These are phyloP conservation scores for Hexactinellida sp. DNA, from an alignment of 37 sponge, comb jelly and placozoan genomes.

Conservation along the genomic window DNA sequence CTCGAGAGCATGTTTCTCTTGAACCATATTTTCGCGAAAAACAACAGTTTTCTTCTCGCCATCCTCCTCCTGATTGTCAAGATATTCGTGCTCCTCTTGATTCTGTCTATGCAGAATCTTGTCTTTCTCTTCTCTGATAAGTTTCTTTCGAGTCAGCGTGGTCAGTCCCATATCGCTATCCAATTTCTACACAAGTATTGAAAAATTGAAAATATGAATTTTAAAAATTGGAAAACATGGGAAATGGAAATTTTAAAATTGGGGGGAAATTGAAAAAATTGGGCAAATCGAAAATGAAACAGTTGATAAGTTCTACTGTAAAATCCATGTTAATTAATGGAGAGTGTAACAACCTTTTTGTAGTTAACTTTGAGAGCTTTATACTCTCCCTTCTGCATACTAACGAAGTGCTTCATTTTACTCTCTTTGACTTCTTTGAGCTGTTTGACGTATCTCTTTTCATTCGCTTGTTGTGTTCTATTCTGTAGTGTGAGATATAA, in stretches of 20 bases:
- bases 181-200: constrained; percentile 25
- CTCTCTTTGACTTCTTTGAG: constrained; percentile 59
- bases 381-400: constrained; percentile 70
- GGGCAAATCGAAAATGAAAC: too few species aligned
- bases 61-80: constrained; percentile 44
- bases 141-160: constrained; percentile 35
- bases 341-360: constrained; percentile 42
- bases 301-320: too few species aligned
- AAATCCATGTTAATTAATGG: too few species aligned
- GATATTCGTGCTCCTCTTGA: constrained; percentile 40
- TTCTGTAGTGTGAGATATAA: constrained; percentile 12
- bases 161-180: constrained; percentile 40
- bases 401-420: constrained; percentile 74
- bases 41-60: constrained; percentile 50
- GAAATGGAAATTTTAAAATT: too few species aligned
- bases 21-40: constrained; percentile 44
- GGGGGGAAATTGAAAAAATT: too few species aligned
- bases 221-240: background rate
- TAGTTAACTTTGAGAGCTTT: constrained; percentile 43
- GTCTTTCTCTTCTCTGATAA: constrained; percentile 53
- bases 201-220: background rate
- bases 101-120: constrained; percentile 50
- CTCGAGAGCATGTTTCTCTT: constrained; percentile 58
- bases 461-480: constrained; percentile 47
- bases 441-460: constrained; percentile 37